Base-by-base conservation (phyloP, 2,888 invertebrate genomes). In the Cordilura impudica region DNA sequence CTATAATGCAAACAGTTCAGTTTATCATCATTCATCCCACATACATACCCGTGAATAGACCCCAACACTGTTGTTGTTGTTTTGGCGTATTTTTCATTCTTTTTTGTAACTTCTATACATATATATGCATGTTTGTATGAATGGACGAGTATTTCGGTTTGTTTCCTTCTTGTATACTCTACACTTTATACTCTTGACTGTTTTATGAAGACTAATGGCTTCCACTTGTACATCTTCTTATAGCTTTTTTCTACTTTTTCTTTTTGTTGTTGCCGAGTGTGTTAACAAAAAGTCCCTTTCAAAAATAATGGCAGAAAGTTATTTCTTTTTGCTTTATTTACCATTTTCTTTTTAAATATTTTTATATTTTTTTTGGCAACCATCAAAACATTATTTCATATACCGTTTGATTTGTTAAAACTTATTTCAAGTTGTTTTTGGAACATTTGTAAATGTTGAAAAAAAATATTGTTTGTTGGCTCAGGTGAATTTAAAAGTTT, bases 121-220 rank as follows among this genome's bases (percentile, higher is more conserved):
- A 10, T 49, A 18, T 63, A n/a, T 47, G 12, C 19, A 29, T 45
- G 45, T 51, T n/a, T n/a, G 7, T 66, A 35, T 54, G n/a, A 23
- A 45, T 54, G 16, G 26, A 61, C 43, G 61, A 60, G 16, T 47
- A 19, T 47, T 18, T 47, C 4, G 18, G 49, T 8, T 49, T 49
- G 10, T 23, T 14, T n/a, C 6, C 14, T 26, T 39, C 23, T 45
- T 63, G 60, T 75, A 23, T 45, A 23, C 7, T 54, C 26, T 47
- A 54, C 54, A 61, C 66, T 77, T 63, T 63, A 67, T 75, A 63
- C 71, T 75, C 71, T 75, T 71, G 71, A 79, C 79, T 75, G 75
- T 67, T 79, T 75, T 79, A 79, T 79, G 67, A 79, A 79, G 79
- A 76, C 75, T 79, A 79, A 79, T 79, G 79, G 75, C 75, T 79